Conservation (phyloP, 2,888 invertebrate species). For the Carcina quercana region DNA sequence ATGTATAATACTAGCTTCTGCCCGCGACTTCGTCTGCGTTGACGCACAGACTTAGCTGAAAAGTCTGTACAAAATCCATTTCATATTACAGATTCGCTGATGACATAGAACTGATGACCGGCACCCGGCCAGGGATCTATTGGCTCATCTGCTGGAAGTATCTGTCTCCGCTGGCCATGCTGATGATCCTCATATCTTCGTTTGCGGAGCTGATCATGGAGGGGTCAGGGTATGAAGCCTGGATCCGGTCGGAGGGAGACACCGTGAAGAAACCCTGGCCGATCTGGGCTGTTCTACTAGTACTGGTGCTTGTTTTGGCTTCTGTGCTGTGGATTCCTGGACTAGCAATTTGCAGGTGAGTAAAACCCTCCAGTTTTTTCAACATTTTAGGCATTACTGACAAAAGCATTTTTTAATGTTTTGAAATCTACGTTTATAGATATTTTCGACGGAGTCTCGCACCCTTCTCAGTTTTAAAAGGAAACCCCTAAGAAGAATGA, state of each 20-base stretch:
- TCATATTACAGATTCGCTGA: constrained; percentile 86
- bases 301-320: constrained; percentile 81
- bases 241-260: constrained; percentile 82
- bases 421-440: too few relatives aligned
- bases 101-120: constrained; percentile 96
- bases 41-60: not conserved
- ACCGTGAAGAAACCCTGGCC: constrained; percentile 91
- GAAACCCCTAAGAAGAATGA: too few relatives aligned
- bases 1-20: not conserved
- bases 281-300: constrained; percentile 85
- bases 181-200: constrained; percentile 88
- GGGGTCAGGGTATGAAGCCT: constrained; percentile 90
- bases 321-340: constrained; percentile 93
- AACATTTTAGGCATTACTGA: too few relatives aligned
- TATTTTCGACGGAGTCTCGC: too few relatives aligned
- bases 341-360: constrained; percentile 85
- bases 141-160: constrained; percentile 98
- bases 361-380: not conserved
- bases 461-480: too few relatives aligned
- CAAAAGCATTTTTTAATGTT: too few relatives aligned
- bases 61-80: too few relatives aligned
- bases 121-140: constrained; percentile 88
- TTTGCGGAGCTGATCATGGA: constrained; percentile 85
- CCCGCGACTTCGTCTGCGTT: too few relatives aligned
- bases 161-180: constrained; percentile 91